Percentiles rank a stretch among this genome's conserved stretches.
Evolutionary conservation across 2,797 vertebrate genomes (phyloP).

Genomic region (Tokudaia tokunoshimensis): DNA sequence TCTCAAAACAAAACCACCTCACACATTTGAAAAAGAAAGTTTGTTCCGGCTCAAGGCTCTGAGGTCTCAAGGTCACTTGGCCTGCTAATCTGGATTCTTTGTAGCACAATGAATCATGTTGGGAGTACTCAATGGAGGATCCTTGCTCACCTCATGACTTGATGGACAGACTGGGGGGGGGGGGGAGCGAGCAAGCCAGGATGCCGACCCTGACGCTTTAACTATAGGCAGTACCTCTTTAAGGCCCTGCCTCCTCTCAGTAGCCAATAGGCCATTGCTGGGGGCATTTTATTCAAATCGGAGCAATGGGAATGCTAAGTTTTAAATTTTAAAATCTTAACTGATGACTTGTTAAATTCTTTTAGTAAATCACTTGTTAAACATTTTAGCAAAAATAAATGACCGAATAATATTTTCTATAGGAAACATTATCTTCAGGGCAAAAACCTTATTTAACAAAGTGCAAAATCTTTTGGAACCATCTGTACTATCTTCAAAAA

Average conservation of each 20-base stretch:
- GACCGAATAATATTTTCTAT: not conserved
- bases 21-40: not conserved
- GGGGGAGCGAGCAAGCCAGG: too few species aligned
- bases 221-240: not conserved
- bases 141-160: not conserved
- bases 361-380: not conserved
- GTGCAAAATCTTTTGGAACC: not conserved
- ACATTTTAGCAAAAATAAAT: not conserved
- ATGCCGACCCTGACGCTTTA: not conserved
- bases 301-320: not conserved
- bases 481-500: not conserved
- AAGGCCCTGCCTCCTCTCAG: not conserved
- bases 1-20: not conserved
- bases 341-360: not conserved
- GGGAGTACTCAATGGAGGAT: accelerated
- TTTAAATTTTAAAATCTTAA: not conserved
- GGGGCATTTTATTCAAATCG: not conserved
- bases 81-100: not conserved
- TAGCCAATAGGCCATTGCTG: not conserved
- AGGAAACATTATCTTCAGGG: not conserved
- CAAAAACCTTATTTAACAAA: not conserved
- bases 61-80: not conserved
- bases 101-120: not conserved
- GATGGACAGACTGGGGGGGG: too few species aligned
- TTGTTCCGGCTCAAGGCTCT: not conserved